Conservation (phyloP, 2,888 invertebrate genomes). For the Rotaria socialis region DNA sequence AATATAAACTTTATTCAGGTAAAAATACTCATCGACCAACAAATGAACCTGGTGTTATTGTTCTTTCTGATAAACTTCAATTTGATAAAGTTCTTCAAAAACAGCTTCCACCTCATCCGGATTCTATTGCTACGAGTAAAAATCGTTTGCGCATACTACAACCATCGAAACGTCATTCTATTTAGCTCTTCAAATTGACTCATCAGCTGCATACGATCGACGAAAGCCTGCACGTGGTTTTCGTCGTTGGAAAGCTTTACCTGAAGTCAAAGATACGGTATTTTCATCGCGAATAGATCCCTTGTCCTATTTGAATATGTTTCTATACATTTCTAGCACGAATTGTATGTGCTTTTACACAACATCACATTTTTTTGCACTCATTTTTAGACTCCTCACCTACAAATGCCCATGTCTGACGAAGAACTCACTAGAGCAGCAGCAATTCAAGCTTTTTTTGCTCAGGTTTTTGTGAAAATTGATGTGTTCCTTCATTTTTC, state of each 20-base stretch:
- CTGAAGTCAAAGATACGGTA: conserved; percentile 8
- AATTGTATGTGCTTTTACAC: neutral
- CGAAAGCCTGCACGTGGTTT: conserved; percentile 14
- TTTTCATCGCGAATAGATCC: neutral
- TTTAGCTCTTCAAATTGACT: neutral
- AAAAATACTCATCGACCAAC: neutral
- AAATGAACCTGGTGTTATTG: conserved; percentile 9
- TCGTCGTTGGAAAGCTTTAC: conserved; percentile 42
- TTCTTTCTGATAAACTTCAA: neutral
- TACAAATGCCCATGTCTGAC: neutral
- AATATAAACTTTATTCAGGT: neutral
- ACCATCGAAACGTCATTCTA: neutral
- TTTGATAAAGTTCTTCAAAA: conserved; percentile 27
- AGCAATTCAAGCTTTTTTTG: conserved; percentile 21
- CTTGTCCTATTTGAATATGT: neutral
- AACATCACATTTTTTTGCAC: neutral
- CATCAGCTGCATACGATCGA: conserved; percentile 14
- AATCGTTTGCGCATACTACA: no score
- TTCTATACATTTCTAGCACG: neutral
- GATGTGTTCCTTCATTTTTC: neutral
- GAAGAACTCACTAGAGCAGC: neutral
- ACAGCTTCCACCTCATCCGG: conserved; percentile 8
- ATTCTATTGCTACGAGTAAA: neutral
- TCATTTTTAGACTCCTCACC: neutral
- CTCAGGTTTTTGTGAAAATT: neutral